A percentile compares a stretch with the other conserved stretches of the same genome.
These are phyloP conservation scores for Stictocephala bisonia DNA, from an alignment of 2,888 invertebrate genomes.

Conservation along the genomic window DNA sequence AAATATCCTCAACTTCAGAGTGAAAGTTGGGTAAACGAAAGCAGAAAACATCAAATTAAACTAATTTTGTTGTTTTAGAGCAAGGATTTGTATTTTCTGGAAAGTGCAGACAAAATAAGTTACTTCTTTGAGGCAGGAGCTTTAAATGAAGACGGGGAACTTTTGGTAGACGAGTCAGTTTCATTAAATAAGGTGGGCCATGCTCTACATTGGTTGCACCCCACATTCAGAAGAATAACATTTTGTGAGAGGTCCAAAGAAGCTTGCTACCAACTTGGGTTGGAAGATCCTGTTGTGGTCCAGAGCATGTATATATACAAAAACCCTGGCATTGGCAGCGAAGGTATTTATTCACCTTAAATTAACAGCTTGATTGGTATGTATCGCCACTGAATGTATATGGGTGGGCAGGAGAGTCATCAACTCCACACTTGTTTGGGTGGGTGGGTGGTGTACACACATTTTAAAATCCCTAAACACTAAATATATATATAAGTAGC, in stretches of 20 bases:
- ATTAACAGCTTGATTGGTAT: background rate
- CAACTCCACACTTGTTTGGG: no score
- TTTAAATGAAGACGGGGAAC: constrained; percentile 77
- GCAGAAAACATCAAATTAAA: no score
- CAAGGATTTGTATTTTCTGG: constrained; percentile 85
- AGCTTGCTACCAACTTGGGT: constrained; percentile 77
- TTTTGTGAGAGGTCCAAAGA: constrained; percentile 86
- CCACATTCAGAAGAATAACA: constrained; percentile 83
- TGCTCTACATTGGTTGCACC: constrained; percentile 84
- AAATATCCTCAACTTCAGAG: no score
- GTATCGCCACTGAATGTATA: no score
- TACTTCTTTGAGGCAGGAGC: constrained; percentile 92
- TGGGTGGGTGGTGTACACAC: no score
- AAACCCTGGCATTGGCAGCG: constrained; percentile 90
- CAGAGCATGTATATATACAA: constrained; percentile 99
- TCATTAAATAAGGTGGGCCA: constrained; percentile 91
- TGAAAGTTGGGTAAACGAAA: no score
- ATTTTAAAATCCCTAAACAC: no score
- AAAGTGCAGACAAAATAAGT: constrained; percentile 91
- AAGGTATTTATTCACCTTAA: constrained; percentile 77
- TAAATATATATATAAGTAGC: no score
- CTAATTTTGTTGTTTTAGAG: constrained; percentile 64
- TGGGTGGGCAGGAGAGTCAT: no score
- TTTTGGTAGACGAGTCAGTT: constrained; percentile 73
- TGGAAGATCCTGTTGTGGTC: constrained; percentile 83